Base-by-base conservation (phyloP, 2,113 vertebrate genomes). In the Erythrolamprus reginae region DNA sequence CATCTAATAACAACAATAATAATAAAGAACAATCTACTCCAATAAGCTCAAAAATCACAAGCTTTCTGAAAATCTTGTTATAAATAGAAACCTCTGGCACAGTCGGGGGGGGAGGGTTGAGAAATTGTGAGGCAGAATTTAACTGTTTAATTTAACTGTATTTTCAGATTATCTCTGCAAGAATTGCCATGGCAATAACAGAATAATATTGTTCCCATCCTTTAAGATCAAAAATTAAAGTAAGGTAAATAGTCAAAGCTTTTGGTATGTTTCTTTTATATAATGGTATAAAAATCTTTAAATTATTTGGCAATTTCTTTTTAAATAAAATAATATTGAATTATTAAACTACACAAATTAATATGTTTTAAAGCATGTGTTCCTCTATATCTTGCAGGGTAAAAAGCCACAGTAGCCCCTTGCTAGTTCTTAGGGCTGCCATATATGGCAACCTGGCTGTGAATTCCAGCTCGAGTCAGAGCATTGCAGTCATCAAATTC, bases 371-470 rank as follows among this genome's bases (percentile, higher is more conserved):
- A 88, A 88, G 53, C 50, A 17, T 93, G 55, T 7, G 3, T 26
- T 12, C 19, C 61, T 70, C 56, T 84, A 52, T 50, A 88, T 48
- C 26, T 38, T 21, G 28, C 17, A 45, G 87, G 89, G 65, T 48
- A 1, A 55, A 65, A 94, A 24, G 42, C 33, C 17, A 21, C 58
- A 26, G 13, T 47, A 8, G 51, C 23, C 28, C 33, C 24, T 51
- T 61, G 53, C 21, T 90, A 61, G 89, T 9, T 5, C 89, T 89
- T n/a, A 93, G 93, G 89, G 82, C 90, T 58, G 90, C 95, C 95
- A 96, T 96, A 95, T 95, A 96, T 94, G 95, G 96, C 93, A 94
- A 87, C 82, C 89, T 92, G 89, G 92, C 92, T 87, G 90, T 77
- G 91, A 28, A 92, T 86, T 12, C 85, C 52, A 42, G 48, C 92